phyloP scores from a whole-genome alignment of 2,113 vertebrate genomes.

The Atherinomorus stipes region DNA sequence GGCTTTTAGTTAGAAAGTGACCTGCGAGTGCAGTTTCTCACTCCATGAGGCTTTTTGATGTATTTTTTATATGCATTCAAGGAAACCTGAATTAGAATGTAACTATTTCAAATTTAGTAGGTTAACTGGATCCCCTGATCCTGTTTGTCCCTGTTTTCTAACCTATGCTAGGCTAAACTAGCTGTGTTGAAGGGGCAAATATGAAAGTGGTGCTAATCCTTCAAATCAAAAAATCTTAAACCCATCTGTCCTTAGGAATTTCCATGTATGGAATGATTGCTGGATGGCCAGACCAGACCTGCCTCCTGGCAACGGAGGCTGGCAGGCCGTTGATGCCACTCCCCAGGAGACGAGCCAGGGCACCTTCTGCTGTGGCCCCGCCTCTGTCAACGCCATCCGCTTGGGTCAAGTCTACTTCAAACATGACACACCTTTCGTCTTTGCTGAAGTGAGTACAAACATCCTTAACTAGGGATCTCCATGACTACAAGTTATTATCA shows the following conservation, averaged over 20 bases:
- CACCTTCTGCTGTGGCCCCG: conserved; percentile 91
- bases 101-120: background rate
- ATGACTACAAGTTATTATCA: background rate
- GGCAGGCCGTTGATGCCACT: conserved; percentile 89
- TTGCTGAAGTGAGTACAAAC: conserved; percentile 86
- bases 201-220: background rate
- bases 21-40: background rate
- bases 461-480: background rate
- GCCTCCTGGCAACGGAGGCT: conserved; percentile 83
- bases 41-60: background rate
- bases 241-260: conserved; percentile 86
- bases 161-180: background rate
- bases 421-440: conserved; percentile 90
- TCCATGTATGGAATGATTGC: conserved; percentile 95
- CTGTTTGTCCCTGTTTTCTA: too few species aligned
- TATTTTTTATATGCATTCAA: background rate
- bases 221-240: background rate
- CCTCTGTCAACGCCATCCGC: conserved; percentile 88
- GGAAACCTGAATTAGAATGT: background rate
- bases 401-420: conserved; percentile 90
- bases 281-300: conserved; percentile 94
- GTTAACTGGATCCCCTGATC: background rate
- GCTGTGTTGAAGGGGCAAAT: background rate
- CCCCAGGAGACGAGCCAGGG: conserved; percentile 94
- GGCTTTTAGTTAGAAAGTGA: conserved; percentile 1